These are phyloP conservation scores for Zalophus californianus DNA, from an alignment of 2,797 vertebrate genomes.

Conservation along the genomic window DNA sequence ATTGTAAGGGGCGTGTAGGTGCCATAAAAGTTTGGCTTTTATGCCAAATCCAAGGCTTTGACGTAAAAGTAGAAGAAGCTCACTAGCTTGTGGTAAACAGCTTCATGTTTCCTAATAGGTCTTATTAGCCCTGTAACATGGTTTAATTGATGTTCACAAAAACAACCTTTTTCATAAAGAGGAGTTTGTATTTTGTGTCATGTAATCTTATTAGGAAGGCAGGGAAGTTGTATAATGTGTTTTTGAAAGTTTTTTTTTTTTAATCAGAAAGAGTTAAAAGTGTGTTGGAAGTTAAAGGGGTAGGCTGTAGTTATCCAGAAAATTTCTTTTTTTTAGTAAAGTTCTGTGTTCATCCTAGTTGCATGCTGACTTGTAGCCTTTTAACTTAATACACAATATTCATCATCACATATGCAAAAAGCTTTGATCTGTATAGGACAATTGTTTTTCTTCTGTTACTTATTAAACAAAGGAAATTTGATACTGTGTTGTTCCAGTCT, in stretches of 20 bases:
- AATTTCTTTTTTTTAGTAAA: not conserved
- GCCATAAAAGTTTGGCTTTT: not conserved
- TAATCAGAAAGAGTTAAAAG: not conserved
- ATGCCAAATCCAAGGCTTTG: not conserved
- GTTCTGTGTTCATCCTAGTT: not conserved
- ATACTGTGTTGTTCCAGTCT: not conserved
- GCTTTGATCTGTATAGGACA: not conserved
- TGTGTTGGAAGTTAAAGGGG: not conserved
- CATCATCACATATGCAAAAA: not conserved
- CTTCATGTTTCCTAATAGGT: not conserved
- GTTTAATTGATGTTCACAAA: not conserved
- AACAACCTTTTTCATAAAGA: not conserved
- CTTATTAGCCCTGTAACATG: not conserved
- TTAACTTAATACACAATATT: not conserved
- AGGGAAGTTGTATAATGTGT: not conserved
- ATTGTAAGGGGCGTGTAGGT: not conserved
- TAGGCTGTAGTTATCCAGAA: not conserved
- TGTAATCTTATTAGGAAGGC: not conserved
- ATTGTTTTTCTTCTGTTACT: not conserved
- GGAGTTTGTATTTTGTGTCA: not conserved
- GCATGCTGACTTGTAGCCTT: not conserved
- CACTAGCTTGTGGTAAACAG: not conserved
- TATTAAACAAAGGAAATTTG: not conserved
- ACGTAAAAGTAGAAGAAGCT: not conserved
- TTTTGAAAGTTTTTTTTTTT: not conserved